Conservation (phyloP, 2,888 invertebrate species). For the Tachystola acroxantha region DNA sequence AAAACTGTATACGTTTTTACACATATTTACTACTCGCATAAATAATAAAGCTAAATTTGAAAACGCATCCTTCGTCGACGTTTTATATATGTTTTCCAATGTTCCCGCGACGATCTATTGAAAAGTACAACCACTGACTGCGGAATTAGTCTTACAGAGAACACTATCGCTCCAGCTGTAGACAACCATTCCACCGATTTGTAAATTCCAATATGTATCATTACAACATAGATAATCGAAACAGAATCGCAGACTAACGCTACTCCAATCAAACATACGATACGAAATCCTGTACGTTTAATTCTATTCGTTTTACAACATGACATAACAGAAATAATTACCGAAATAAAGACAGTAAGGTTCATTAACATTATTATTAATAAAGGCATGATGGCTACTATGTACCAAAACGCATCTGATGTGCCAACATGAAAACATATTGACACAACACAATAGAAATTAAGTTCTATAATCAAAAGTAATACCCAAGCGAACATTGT, state of each 20-base stretch:
- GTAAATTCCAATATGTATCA: not conserved
- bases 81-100: constrained; percentile 2
- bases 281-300: not conserved
- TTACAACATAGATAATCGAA: not conserved
- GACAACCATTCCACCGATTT: not conserved
- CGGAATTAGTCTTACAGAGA: constrained; percentile 4
- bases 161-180: not conserved
- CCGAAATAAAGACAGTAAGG: not conserved
- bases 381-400: not conserved
- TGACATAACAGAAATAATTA: not conserved
- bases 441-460: too few species aligned
- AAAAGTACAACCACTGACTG: constrained; percentile 3
- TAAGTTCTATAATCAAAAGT: not conserved
- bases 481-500: not conserved
- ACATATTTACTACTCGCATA: too few species aligned
- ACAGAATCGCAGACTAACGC: not conserved
- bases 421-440: too few species aligned
- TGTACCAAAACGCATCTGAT: too few species aligned
- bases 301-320: not conserved
- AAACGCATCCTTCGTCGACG: too few species aligned
- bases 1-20: too few species aligned
- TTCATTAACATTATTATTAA: not conserved
- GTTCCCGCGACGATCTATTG: not conserved
- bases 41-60: too few species aligned
- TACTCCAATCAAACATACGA: not conserved